These are phyloP conservation scores for Diarsia brunnea DNA, from an alignment of 2,888 invertebrate species.

Conservation along the genomic window DNA sequence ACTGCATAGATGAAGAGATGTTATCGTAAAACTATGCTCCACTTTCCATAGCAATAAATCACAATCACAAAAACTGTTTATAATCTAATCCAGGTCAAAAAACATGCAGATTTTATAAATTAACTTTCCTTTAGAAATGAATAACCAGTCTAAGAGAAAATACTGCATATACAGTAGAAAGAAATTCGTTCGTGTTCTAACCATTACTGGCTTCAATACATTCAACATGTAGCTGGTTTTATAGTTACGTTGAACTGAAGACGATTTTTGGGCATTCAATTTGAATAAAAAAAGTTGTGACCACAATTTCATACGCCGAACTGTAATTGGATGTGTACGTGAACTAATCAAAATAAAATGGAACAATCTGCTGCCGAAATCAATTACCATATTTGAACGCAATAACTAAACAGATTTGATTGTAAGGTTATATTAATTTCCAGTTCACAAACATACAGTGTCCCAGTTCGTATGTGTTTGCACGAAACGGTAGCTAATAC, in stretches of 20 bases:
- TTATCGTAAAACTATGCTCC: neutral
- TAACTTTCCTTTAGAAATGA: constrained; percentile 51
- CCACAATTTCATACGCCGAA: neutral
- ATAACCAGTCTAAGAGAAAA: constrained; percentile 36
- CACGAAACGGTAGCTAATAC: constrained; percentile 80
- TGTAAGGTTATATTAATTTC: constrained; percentile 54
- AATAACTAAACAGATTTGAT: constrained; percentile 31
- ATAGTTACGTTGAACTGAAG: constrained; percentile 10
- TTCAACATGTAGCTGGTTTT: neutral
- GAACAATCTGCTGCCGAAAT: neutral
- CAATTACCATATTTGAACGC: constrained; percentile 9
- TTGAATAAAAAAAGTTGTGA: constrained; percentile 4
- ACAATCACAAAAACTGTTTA: constrained; percentile 5
- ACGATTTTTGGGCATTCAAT: constrained; percentile 7
- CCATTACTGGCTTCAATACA: constrained; percentile 20
- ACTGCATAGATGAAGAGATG: neutral
- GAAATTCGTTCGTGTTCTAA: constrained; percentile 26
- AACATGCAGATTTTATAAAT: constrained; percentile 34
- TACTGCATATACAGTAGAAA: constrained; percentile 15
- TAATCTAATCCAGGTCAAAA: constrained; percentile 45
- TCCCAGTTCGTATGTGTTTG: constrained; percentile 79
- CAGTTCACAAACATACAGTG: constrained; percentile 71
- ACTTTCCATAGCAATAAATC: constrained; percentile 31
- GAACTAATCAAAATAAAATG: constrained; percentile 34
- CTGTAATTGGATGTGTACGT: constrained; percentile 25